Evolutionary conservation across 2,113 vertebrate species (phyloP), one percentile per base, ranked within the genome.

Genomic region (Podilymbus podiceps): DNA sequence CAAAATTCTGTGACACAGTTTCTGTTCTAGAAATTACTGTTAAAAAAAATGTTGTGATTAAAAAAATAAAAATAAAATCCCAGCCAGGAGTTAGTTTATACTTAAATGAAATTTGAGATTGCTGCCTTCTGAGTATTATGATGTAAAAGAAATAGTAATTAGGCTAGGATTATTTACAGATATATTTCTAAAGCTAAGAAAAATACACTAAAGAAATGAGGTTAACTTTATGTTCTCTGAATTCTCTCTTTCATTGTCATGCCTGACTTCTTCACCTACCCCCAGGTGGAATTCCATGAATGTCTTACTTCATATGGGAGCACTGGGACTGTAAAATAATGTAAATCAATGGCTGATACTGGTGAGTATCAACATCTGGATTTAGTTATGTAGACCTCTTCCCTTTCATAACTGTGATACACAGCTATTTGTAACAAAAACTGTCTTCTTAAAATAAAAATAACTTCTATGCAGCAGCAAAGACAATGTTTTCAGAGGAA

Each of bases 131-230:
- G 90, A 68, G 21, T 83, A 62, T 49, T 83, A 52, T 3, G 6
- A 58, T 81, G 20, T 59, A 69, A 81, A 93, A 62, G 31, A 59
- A 90, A 42, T 13, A 59, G 10, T 25, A 74, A 79, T 88, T 92
- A 68, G 28, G 15, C 35, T 56, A 42, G 46, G 7, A 60, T 46
- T 84, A 62, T 88, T 88, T 93, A 12, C 33, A 93, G n/a, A 55
- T 62, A 52, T n/a, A 60, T 79, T 95, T 83, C 44, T 77, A 83
- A 95, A 88, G 35, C 11, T 46, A 95, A 91, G 67, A 90, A 94
- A 90, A 94, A 79, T 73, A 53, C 20, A 69, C 44, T 69, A 42
- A 90, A 89, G 35, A 76, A 76, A 52, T 60, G 10, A 10, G 11
- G 7, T 67, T 78, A 79, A 49, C 5, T 44, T 81, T 59, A 38